Base-by-base conservation (phyloP, 2,888 invertebrate genomes). In the Hylaea fasciaria region DNA sequence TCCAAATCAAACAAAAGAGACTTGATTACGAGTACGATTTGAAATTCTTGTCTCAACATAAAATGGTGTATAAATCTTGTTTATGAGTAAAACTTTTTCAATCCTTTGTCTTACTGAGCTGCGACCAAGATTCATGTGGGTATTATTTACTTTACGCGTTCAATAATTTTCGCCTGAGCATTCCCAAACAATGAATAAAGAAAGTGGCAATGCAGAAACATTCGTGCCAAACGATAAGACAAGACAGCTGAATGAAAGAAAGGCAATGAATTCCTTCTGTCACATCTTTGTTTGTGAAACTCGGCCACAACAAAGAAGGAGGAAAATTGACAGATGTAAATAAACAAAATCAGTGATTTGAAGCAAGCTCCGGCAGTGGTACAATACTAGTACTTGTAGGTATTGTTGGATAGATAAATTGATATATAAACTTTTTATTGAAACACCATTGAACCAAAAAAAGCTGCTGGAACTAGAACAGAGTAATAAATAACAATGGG, bases 311-410 rank as follows among this genome's bases (percentile, higher is more conserved):
- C 86, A 89, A 87, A 85, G 80, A 79, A 71, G 65, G 79, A 74
- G 70, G 76, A 74, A 83, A 85, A 87, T 86, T 85, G 83, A 83
- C 83, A 82, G 72, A 78, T 74, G 71, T 76, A 77, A 76, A 74
- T 14, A n/a, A 7, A 13, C 14, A n/a, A 70, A 78, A 78, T 78
- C 46, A 2, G 3, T 13, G 50, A 55, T 80, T 77, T 73, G 78
- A 77, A 76, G 80, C 79, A 77, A 81, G 77, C 75, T 77, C 76
- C 74, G 76, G 67, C 35, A 51, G 46, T 55, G 50, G 43, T 11
- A 43, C 41, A 47, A 22, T 22, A n/a, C n/a, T n/a, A n/a, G n/a
- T n/a, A n/a, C 22, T 22, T 22, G 22, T 22, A 3, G 22, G 22
- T 22, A 22, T 3, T 51, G 35, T 57, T 41, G 35, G 10, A 37